Evolutionary conservation across 2,797 vertebrate genomes (phyloP).

Genomic region (Lerista edwardsae): DNA sequence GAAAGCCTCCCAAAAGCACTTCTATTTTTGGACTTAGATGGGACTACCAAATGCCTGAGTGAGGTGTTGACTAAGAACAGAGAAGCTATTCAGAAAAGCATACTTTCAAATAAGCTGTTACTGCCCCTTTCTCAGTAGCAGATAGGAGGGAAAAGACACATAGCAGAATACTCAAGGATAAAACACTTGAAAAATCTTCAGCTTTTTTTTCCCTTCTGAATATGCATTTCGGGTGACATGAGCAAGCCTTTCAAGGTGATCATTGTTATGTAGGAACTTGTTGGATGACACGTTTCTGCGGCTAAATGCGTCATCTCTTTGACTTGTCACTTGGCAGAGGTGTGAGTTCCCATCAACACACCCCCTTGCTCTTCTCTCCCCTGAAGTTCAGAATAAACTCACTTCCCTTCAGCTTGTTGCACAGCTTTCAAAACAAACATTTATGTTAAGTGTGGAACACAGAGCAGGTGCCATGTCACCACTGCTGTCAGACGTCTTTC

Average conservation of each 20-base stretch:
- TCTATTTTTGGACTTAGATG: background rate
- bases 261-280: background rate
- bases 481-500: constrained; percentile 19
- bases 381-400: background rate
- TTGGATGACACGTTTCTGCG: background rate
- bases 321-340: background rate
- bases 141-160: background rate
- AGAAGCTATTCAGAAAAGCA: background rate
- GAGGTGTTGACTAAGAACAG: background rate
- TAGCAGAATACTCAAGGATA: background rate
- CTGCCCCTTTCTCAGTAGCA: background rate
- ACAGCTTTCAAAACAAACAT: fast-evolving
- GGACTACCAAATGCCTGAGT: background rate
- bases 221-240: background rate
- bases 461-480: background rate
- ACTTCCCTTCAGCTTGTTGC: background rate
- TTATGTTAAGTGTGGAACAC: background rate
- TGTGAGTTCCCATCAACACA: background rate
- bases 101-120: too few relatives aligned
- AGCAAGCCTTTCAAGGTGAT: background rate
- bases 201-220: background rate
- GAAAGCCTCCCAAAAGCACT: too few relatives aligned
- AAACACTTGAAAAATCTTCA: background rate
- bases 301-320: background rate
- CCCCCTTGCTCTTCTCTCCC: background rate